phyloP scores from a whole-genome alignment of 2,888 invertebrate species.

The Apotomis capreana region DNA sequence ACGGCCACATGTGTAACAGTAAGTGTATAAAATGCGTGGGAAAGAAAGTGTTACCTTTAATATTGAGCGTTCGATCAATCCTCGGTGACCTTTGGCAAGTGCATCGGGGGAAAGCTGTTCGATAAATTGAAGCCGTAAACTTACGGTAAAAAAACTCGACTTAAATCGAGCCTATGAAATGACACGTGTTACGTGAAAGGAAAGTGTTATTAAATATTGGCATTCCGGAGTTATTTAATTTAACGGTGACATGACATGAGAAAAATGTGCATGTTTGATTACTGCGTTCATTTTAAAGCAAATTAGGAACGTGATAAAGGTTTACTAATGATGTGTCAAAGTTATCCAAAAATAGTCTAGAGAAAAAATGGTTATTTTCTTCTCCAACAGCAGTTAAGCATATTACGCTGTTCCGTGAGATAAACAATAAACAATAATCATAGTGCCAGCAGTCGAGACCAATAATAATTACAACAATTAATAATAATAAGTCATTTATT shows the following conservation, averaged over 20 bases:
- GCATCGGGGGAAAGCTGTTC: constrained; percentile 32
- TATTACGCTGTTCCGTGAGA: too few relatives aligned
- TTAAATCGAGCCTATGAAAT: constrained; percentile 5
- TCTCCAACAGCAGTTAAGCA: too few relatives aligned
- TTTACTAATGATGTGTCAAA: too few relatives aligned
- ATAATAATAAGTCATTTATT: too few relatives aligned
- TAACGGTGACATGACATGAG: background rate
- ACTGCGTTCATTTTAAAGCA: background rate
- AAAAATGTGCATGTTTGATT: constrained; percentile 1
- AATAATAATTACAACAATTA: too few relatives aligned
- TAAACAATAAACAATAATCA: too few relatives aligned
- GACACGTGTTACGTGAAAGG: constrained; percentile 34
- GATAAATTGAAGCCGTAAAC: constrained; percentile 32
- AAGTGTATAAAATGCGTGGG: constrained; percentile 20
- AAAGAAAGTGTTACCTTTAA: constrained; percentile 40
- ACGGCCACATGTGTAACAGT: background rate
- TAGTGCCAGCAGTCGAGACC: too few relatives aligned
- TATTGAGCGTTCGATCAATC: constrained; percentile 34
- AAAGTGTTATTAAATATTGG: constrained; percentile 26
- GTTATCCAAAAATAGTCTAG: background rate
- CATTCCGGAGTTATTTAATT: constrained; percentile 14
- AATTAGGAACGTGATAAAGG: background rate
- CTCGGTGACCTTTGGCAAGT: constrained; percentile 37
- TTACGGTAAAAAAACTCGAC: constrained; percentile 15
- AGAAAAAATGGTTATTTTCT: too few relatives aligned